These are phyloP conservation scores for Phataginus tricuspis DNA, from an alignment of 2,797 vertebrate genomes.

Conservation along the genomic window DNA sequence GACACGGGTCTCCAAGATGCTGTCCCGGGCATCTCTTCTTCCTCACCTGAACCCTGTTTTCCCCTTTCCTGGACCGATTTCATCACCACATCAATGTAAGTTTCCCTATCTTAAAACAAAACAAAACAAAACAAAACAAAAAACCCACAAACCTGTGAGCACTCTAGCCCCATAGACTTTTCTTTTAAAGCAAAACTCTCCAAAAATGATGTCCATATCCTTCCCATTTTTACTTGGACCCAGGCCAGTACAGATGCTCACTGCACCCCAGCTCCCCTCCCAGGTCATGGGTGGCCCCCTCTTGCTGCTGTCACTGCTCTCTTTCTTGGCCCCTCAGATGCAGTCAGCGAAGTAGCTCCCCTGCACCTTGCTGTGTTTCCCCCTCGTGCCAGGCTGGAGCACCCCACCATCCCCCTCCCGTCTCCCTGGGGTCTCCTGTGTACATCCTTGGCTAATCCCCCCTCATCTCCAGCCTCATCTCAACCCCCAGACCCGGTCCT, in stretches of 20 bases:
- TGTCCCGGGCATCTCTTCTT: background rate
- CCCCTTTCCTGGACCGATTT: background rate
- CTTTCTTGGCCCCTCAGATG: background rate
- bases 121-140: background rate
- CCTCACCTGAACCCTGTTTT: rapidly evolving
- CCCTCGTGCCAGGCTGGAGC: background rate
- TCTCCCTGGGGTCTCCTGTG: background rate
- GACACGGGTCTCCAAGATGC: no score
- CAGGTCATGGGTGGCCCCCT: background rate
- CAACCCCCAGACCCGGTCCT: background rate
- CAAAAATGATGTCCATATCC: background rate
- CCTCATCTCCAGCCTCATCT: background rate
- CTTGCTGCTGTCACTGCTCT: background rate
- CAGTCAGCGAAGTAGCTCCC: background rate
- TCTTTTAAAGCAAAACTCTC: background rate
- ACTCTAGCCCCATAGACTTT: background rate
- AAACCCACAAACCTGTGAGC: no score
- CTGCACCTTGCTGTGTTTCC: background rate
- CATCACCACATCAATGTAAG: background rate
- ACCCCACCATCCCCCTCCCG: background rate
- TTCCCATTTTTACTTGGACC: background rate
- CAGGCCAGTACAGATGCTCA: background rate
- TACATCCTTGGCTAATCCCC: background rate
- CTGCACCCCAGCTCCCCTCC: no score
- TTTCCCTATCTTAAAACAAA: background rate